A percentile compares a stretch with the other conserved stretches of the same genome.
phyloP scores from a whole-genome alignment of 2,113 vertebrate species.

The Xiphophorus maculatus region DNA sequence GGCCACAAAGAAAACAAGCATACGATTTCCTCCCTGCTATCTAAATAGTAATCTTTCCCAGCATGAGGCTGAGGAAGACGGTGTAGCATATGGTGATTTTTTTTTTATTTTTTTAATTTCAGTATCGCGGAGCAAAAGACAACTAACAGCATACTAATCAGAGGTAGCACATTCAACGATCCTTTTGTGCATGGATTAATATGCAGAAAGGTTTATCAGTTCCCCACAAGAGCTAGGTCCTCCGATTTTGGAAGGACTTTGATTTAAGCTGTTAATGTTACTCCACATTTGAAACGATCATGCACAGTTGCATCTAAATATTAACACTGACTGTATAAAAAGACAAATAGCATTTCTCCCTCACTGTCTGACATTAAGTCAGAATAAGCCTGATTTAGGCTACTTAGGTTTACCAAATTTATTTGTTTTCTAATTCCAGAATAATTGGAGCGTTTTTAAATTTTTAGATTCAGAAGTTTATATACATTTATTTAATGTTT shows the following conservation, averaged over 20 bases:
- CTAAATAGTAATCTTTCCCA: conserved; percentile 1
- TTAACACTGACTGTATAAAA: background rate
- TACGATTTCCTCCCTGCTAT: background rate
- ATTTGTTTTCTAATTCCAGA: background rate
- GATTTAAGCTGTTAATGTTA: background rate
- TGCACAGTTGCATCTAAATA: background rate
- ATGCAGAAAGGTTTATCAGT: background rate
- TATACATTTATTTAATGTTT: background rate
- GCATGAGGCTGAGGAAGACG: background rate
- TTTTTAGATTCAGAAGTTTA: background rate
- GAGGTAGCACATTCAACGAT: background rate
- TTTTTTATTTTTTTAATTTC: background rate
- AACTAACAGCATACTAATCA: background rate
- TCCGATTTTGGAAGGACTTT: background rate
- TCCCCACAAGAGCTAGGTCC: background rate
- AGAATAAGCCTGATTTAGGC: background rate
- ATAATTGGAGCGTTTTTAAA: background rate
- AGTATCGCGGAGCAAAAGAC: background rate
- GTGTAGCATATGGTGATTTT: background rate
- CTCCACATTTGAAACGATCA: background rate
- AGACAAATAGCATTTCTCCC: no score
- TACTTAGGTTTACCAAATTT: background rate
- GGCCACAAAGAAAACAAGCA: background rate
- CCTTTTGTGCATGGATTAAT: background rate
- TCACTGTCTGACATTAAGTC: background rate